Percentiles rank a stretch among this genome's conserved stretches.
Conservation (phyloP, 2,113 vertebrate species). For the Butastur rufipennis region DNA sequence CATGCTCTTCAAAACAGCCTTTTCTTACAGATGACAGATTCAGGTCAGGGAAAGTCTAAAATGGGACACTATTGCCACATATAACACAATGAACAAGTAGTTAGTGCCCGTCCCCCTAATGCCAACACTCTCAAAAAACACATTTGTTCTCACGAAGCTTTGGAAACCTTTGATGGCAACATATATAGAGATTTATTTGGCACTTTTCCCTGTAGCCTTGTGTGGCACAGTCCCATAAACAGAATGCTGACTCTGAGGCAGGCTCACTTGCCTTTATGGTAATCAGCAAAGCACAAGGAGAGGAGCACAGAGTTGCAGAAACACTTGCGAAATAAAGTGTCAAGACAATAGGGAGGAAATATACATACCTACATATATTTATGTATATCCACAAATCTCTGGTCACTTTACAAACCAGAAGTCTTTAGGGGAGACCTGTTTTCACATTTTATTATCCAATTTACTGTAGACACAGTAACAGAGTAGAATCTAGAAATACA, state of each 20-base stretch:
- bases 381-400: not conserved
- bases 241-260: not conserved
- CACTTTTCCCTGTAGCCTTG: not conserved
- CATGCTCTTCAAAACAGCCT: not conserved
- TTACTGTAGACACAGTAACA: not conserved
- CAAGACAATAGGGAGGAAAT: not conserved
- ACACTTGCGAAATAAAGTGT: not conserved
- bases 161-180: not conserved
- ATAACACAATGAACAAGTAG: not conserved
- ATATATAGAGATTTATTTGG: not conserved
- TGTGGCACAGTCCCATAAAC: not conserved
- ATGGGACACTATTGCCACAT: not conserved
- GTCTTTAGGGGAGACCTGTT: not conserved
- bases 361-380: no score
- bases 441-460: not conserved
- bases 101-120: not conserved
- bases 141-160: not conserved
- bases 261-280: not conserved
- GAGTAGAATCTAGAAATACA: not conserved
- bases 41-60: constrained; percentile 27
- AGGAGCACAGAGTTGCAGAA: not conserved
- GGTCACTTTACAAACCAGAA: not conserved
- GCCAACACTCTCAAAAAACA: not conserved
- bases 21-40: constrained; percentile 33
- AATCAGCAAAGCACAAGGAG: not conserved